Conservation (phyloP, 35 echinoderm and acorn worm species). For the Diadema setosum region DNA sequence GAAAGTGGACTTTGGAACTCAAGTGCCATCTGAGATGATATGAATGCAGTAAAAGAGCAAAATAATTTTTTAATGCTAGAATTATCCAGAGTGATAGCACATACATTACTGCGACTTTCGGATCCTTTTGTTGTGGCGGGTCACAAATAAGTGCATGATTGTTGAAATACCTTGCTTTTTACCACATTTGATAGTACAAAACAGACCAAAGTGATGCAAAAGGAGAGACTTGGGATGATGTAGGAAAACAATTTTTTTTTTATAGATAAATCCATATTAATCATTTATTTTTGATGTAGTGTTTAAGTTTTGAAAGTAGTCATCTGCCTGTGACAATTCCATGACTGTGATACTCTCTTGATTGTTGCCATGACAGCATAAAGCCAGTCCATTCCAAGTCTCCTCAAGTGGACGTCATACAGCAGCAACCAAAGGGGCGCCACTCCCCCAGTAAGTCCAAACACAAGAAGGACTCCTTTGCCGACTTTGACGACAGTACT, state of each 20-base stretch:
- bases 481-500: slow-evolving; percentile 80
- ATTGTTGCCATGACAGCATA: slow-evolving; percentile 70
- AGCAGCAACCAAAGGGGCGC: slow-evolving; percentile 29
- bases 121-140: too few relatives aligned
- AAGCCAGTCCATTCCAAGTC: slow-evolving; percentile 75
- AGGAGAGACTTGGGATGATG: not conserved
- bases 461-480: slow-evolving; percentile 78
- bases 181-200: not conserved
- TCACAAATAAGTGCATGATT: too few relatives aligned
- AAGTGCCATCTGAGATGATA: too few relatives aligned
- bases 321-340: not conserved
- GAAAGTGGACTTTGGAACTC: too few relatives aligned
- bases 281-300: not conserved
- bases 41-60: too few relatives aligned
- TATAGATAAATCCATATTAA: not conserved
- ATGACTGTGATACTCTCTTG: too few relatives aligned
- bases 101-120: too few relatives aligned
- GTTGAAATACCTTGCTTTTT: too few relatives aligned
- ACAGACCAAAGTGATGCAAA: not conserved
- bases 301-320: not conserved
- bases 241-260: not conserved
- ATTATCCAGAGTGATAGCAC: too few relatives aligned
- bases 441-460: slow-evolving; percentile 39
- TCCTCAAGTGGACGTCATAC: slow-evolving; percentile 55
- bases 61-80: too few relatives aligned